Evolutionary conservation across 1,140 invertebrate species (phyloP), one percentile per base, ranked within the genome.

Genomic region (Neuroterus valhalla): DNA sequence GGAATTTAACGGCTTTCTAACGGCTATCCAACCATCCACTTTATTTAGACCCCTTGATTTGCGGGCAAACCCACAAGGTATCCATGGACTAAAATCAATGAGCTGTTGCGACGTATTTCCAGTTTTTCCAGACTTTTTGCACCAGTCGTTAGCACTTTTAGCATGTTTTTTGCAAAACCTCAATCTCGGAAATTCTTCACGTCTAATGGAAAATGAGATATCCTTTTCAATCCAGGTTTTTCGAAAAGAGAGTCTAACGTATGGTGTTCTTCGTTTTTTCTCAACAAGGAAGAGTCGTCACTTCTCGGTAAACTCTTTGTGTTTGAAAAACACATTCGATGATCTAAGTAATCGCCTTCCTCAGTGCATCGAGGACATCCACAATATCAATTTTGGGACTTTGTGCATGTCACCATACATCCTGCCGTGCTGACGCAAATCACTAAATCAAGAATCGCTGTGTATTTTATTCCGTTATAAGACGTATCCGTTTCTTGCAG

Each of bases 121-220:
- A 46, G n/a, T 46, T 46, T 46, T 15, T 15, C 12, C n/a, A 3
- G 4, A 3, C 17, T 70, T 2, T 21, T 70, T 70, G 8, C 6
- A 19, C 3, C 45, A 46, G 3, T 46, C 2, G 31, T 70, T 50
- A 48, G 42, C 8, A 72, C 19, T 26, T 45, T 66, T 14, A 67
- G 23, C 11, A 68, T 31, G 23, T 66, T 52, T 17, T 75, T 71
- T 10, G 26, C 55, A 12, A 68, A 23, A 6, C 71, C 66, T 8
- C 38, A 42, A 21, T 66, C 44, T 5, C 62, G 52, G 0, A 72
- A 15, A 21, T 72, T 42, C 23, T 26, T 17, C 17, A 45, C 45
- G 46, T 72, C 62, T 26, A 72, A 6, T 10, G 70, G 70, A 4
- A 73, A 11, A 12, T 68, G 46, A 26, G 31, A 68, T 8, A 73